phyloP scores from a whole-genome alignment of 2,113 vertebrate species.

The Prietella phreatophila region DNA sequence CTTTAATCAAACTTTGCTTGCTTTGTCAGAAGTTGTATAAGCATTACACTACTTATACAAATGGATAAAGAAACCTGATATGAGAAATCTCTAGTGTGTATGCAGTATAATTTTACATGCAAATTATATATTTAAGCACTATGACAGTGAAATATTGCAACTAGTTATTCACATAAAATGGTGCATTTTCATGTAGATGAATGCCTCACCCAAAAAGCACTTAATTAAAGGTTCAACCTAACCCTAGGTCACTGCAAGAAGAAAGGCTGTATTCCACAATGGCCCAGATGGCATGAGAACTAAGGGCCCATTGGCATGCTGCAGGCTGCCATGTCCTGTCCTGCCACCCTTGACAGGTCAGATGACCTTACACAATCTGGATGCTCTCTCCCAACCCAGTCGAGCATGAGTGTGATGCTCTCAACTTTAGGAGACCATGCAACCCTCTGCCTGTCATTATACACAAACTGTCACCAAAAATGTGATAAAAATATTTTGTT shows the following conservation, averaged over 20 bases:
- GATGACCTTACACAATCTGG: background rate
- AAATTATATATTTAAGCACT: background rate
- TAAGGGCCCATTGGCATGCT: background rate
- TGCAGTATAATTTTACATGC: background rate
- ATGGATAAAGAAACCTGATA: background rate
- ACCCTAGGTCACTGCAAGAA: background rate
- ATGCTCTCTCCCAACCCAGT: background rate
- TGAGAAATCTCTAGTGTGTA: background rate
- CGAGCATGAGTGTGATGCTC: background rate
- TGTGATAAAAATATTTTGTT: background rate
- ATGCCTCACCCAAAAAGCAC: background rate
- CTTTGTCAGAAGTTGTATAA: background rate
- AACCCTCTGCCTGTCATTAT: background rate
- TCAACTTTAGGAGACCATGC: background rate
- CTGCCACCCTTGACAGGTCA: background rate
- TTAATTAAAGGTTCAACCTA: background rate
- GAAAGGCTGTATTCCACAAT: slow-evolving; percentile 1
- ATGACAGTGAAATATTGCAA: no score
- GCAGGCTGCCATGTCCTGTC: background rate
- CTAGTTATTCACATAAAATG: background rate
- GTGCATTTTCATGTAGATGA: background rate
- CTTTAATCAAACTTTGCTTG: background rate
- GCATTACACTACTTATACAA: background rate
- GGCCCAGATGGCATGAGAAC: background rate
- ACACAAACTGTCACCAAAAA: background rate